Base-by-base conservation (phyloP, 2,797 vertebrate species). In the Neostethus bicornis region DNA sequence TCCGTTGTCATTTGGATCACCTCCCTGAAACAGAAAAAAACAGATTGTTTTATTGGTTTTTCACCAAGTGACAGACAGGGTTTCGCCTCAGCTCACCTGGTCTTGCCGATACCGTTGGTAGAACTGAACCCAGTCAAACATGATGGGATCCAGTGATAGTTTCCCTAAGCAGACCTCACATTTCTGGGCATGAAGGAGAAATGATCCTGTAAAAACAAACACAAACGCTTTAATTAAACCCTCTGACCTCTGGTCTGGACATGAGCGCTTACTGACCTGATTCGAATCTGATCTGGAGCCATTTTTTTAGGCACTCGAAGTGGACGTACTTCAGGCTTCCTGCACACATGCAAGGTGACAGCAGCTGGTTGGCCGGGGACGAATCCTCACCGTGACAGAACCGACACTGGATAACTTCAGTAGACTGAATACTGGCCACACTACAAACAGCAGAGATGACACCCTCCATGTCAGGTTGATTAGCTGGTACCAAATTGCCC, bases 251-350 rank as follows among this genome's bases (percentile, higher is more conserved):
- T 34, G 12, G 25, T 4, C 35, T 35, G 14, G n/a, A 35, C 6
- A 32, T 9, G 14, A 7, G 14, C 19, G 17, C 19, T 12, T 12
- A 21, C 47, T 90, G 81, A 94, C 92, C 92, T 73, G 92, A 92
- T 66, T 92, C 86, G 67, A 95, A 92, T 88, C 90, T 91, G 8
- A 90, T 85, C 57, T 87, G 85, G 47, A 93, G 77, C 92, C 93
- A 94, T 50, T 85, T 92, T 70, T 92, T 93, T 90, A 94, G 93
- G 73, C 93, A 94, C 25, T 93, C 89, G 56, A 92, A 90, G 72
- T 93, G 93, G 75, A 94, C 86, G 66, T 93, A 92, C 37, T 73
- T 88, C 70, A 94, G 71, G 14, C 44, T 73, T 37, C 63, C 47
- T 0, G 24, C 47, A 17, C 62, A 61, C 16, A 17, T 41, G 47